Percentiles rank a stretch among this genome's conserved stretches.
phyloP scores from a whole-genome alignment of 2,797 vertebrate species.

The Crenichthys baileyi region DNA sequence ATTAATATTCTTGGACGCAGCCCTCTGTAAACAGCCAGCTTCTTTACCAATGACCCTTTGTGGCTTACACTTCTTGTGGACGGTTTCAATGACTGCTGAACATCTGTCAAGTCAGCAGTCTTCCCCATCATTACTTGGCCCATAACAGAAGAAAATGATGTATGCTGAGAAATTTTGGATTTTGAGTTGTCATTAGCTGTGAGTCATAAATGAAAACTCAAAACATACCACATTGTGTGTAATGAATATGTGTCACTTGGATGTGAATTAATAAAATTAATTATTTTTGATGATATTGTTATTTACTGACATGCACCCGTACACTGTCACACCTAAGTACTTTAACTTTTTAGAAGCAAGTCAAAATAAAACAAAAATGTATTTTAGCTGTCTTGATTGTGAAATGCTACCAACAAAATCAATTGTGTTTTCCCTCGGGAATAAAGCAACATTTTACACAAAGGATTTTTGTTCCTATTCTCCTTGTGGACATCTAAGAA shows the following conservation, averaged over 20 bases:
- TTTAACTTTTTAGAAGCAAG: neutral
- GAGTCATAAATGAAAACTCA: neutral
- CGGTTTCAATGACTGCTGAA: neutral
- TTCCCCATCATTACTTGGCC: neutral
- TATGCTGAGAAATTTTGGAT: neutral
- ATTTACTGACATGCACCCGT: too few species aligned
- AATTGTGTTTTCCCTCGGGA: slow-evolving; percentile 1
- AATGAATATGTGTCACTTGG: neutral
- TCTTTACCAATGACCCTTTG: neutral
- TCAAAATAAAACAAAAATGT: neutral
- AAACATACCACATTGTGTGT: neutral
- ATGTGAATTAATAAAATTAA: neutral
- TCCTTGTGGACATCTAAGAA: slow-evolving; percentile 17
- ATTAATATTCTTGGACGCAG: neutral
- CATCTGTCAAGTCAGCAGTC: neutral
- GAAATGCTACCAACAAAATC: slow-evolving; percentile 6
- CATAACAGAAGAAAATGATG: neutral
- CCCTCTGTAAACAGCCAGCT: neutral
- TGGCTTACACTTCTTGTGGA: neutral
- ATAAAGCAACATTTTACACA: neutral
- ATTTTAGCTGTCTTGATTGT: slow-evolving; percentile 9
- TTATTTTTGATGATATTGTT: neutral
- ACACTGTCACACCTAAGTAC: neutral
- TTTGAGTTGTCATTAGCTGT: neutral
- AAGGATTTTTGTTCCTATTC: slow-evolving; percentile 4